Evolutionary conservation across 1,140 invertebrate species (phyloP), one percentile per base, ranked within the genome.

Genomic region (Drosophila burlai): DNA sequence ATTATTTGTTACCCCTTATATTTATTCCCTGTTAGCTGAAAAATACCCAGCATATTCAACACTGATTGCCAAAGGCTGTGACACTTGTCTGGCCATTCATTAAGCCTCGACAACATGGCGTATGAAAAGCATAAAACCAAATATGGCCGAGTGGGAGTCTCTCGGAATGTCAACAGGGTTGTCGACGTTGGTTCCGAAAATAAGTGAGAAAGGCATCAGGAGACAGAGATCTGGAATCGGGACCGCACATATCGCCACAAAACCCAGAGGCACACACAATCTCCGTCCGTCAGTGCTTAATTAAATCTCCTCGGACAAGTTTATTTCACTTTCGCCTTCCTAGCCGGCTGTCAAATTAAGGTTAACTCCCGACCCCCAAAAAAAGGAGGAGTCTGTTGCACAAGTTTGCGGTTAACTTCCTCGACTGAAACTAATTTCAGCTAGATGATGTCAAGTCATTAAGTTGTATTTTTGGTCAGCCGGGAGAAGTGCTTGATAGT

Each of bases 21-120:
- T 16, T 18, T 16, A 11, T 26, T 4, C 11, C n/a, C 16, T 16
- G 10, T 58, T 29, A 8, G 54, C 18, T 18, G 0, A 4, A 18
- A 38, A 31, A 26, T 10, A 29, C 16, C 31, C 13, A 47, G n/a
- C 4, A 13, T 29, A 29, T 10, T 24, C 55, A 55, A 10, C 18
- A n/a, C n/a, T 38, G 24, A 18, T 2, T 31, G 47, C 46, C 65
- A 16, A 7, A 4, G 18, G 24, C 50, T 13, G 18, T 13, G 26
- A 6, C 58, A 87, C 76, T 86, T 80, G 76, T 86, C 76, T 76
- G 83, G 55, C 31, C 58, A 73, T 86, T 80, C 64, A 80, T 89
- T 86, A 89, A 63, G 58, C 49, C 42, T 24, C 42, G 24, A 24
- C 64, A 65, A 58, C 50, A 69, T 78, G 49, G 26, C 45, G 26